Conservation (phyloP, 2,888 invertebrate species). For the Ypsolopha scabrella region DNA sequence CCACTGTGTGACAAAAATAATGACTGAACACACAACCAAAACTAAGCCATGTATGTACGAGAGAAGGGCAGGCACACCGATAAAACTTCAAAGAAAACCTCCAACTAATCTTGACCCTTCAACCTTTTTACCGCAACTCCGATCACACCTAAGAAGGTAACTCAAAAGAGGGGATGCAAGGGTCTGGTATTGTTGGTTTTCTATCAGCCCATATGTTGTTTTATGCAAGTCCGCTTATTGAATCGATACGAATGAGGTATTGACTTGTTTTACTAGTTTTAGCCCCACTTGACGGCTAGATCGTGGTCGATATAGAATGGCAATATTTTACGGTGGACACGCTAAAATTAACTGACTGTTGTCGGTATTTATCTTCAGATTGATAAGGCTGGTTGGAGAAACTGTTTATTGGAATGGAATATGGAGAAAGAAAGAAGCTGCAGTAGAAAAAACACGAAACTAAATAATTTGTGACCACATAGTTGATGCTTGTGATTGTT, state of each 20-base stretch:
- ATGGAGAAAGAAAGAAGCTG: no score
- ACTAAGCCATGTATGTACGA: conserved; percentile 12
- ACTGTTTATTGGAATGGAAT: no score
- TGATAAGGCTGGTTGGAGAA: no score
- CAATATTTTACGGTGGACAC: conserved; percentile 3
- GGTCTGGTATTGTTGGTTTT: background rate
- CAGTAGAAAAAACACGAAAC: no score
- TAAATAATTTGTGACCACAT: no score
- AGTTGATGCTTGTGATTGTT: no score
- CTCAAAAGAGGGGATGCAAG: background rate
- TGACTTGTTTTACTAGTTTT: conserved; percentile 2
- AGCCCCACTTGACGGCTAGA: conserved; percentile 1
- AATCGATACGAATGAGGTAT: conserved; percentile 6
- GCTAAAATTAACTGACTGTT: conserved; percentile 1
- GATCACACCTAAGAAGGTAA: background rate
- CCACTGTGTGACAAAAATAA: conserved; percentile 37
- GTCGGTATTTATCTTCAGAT: no score
- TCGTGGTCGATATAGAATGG: conserved; percentile 1
- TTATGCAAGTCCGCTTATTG: conserved; percentile 1
- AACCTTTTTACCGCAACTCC: background rate
- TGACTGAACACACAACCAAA: conserved; percentile 14
- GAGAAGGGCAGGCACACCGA: conserved; percentile 17
- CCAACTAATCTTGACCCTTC: background rate
- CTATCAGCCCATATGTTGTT: background rate
- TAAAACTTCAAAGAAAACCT: conserved; percentile 4